Conservation (phyloP, 2,113 vertebrate genomes). For the Gnathonemus longibarbis region DNA sequence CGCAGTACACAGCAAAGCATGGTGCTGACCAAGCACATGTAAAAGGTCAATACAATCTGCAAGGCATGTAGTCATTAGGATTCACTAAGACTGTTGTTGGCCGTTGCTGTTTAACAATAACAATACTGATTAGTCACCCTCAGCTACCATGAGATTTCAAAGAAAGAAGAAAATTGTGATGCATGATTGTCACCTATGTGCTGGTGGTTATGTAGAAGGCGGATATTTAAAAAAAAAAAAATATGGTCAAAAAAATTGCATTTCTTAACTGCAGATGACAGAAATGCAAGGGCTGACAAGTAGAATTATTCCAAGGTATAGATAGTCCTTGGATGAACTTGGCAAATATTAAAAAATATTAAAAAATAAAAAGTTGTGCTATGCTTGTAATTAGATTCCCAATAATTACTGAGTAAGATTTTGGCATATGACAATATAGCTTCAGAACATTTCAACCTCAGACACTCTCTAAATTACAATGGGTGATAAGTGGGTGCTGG, state of each 20-base stretch:
- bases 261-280: slow-evolving; percentile 69
- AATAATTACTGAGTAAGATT: slow-evolving; percentile 82
- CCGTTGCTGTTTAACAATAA: slow-evolving; percentile 70
- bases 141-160: background rate
- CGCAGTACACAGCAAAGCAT: slow-evolving; percentile 80
- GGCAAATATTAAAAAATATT: slow-evolving; percentile 71
- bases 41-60: slow-evolving; percentile 84
- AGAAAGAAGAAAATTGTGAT: slow-evolving; percentile 19
- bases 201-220: slow-evolving; percentile 30
- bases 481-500: slow-evolving; percentile 53
- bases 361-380: slow-evolving; percentile 77
- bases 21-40: slow-evolving; percentile 75
- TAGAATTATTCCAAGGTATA: slow-evolving; percentile 73
- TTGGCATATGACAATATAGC: slow-evolving; percentile 81
- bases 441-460: slow-evolving; percentile 72
- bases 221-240: background rate
- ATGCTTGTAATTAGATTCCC: slow-evolving; percentile 91
- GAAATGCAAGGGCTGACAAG: slow-evolving; percentile 70
- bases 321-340: slow-evolving; percentile 78
- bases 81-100: slow-evolving; percentile 76
- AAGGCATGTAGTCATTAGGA: slow-evolving; percentile 80
- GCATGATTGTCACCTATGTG: slow-evolving; percentile 73
- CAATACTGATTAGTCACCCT: slow-evolving; percentile 81
- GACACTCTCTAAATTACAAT: slow-evolving; percentile 77
- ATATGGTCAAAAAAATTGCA: slow-evolving; percentile 2